These are phyloP conservation scores for Panurus biarmicus DNA, from an alignment of 2,113 vertebrate species.

Conservation along the genomic window DNA sequence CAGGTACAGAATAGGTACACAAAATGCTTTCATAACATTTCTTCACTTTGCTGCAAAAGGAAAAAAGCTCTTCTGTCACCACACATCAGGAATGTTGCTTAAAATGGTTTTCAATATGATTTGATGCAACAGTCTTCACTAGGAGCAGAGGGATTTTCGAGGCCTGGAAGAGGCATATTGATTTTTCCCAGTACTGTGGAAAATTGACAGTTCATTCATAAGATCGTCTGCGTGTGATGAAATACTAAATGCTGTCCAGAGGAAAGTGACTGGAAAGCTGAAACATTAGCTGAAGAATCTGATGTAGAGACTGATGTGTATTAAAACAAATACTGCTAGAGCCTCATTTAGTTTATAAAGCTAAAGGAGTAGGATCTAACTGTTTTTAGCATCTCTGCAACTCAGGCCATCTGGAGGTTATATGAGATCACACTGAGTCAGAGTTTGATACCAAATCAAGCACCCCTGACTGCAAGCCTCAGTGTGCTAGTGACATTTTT, in stretches of 20 bases:
- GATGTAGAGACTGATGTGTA: background rate
- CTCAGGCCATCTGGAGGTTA: constrained; percentile 34
- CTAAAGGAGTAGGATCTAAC: background rate
- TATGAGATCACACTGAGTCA: constrained; percentile 28
- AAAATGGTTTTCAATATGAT: constrained; percentile 8
- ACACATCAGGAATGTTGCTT: background rate
- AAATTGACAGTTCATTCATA: constrained; percentile 63
- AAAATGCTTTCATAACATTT: background rate
- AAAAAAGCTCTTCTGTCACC: background rate
- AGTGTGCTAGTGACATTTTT: background rate
- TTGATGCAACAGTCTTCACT: constrained; percentile 27
- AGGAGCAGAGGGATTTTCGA: constrained; percentile 46
- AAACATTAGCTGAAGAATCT: constrained; percentile 24
- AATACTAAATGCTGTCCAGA: constrained; percentile 49
- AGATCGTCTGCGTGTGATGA: constrained; percentile 21
- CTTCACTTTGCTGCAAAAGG: background rate
- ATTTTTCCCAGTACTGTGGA: constrained; percentile 50
- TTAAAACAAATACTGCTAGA: background rate
- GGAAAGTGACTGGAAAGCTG: constrained; percentile 1
- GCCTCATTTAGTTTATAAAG: background rate
- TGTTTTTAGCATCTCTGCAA: background rate
- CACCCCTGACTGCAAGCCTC: background rate
- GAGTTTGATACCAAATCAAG: constrained; percentile 27
- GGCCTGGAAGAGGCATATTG: constrained; percentile 42
- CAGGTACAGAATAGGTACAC: background rate